Evolutionary conservation across 2,888 invertebrate species (phyloP), one percentile per base, ranked within the genome.

Genomic region (Bombyx huttoni): DNA sequence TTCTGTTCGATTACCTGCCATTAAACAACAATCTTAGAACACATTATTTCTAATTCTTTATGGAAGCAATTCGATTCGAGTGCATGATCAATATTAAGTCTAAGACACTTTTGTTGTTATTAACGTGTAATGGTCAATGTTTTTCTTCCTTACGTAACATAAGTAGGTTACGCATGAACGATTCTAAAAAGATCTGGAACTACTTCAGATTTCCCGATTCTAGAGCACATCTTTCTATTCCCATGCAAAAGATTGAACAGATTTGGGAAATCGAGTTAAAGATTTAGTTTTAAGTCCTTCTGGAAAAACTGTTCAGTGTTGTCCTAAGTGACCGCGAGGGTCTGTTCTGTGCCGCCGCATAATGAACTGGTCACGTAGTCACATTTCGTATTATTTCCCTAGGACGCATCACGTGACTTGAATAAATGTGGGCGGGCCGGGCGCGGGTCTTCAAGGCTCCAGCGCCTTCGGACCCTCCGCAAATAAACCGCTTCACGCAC

Each of bases 371-470:
- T 88, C 89, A 89, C 89, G 89, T 89, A 85, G 80, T 75, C 82
- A 81, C 87, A 89, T 89, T 89, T 86, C 88, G 86, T 87, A 88
- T 89, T 89, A 89, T 89, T 88, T 88, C 84, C 83, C 81, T 81
- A 80, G 86, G 87, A 84, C 84, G 79, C 73, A 73, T 80, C 85
- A 77, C 87, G 88, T 86, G 87, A 87, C 88, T 73, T 71, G 87
- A 87, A 87, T 87, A 86, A 86, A 81, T 74, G 72, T 70, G 70
- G 67, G 70, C 68, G 73, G 70, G 62, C 64, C 69, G 63, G 58
- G 69, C 66, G 67, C 73, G 70, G 68, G 70, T 68, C 75, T 68
- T 62, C 71, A 67, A 68, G 67, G 68, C 70, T 67, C 70, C 68
- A 68, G 70, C 70, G 71, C 73, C 75, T 75, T 76, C 71, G 78